Conservation (phyloP, 2,888 invertebrate species). For the Acleris laterana region DNA sequence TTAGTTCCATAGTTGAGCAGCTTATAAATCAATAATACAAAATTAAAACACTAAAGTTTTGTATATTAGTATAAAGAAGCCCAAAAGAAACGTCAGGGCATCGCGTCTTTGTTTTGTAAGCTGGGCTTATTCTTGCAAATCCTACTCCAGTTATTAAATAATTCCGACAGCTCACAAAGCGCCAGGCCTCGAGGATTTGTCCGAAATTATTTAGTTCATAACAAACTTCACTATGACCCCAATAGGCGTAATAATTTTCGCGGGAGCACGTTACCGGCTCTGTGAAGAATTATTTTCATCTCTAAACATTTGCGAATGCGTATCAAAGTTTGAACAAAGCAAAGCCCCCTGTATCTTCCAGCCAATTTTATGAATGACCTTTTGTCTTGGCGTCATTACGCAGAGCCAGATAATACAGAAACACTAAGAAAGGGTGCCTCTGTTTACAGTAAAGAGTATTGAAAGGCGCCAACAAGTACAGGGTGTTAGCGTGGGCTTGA, state of each 20-base stretch:
- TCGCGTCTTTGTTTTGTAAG: neutral
- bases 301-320: neutral
- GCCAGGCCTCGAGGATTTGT: conserved; percentile 52
- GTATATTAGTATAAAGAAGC: neutral
- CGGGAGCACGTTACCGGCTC: conserved; percentile 61
- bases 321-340: conserved; percentile 2
- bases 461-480: too few relatives aligned
- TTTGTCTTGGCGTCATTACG: neutral
- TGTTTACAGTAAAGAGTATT: too few relatives aligned
- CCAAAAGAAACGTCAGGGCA: neutral
- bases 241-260: conserved; percentile 66
- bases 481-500: too few relatives aligned
- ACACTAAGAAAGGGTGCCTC: too few relatives aligned
- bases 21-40: too few relatives aligned
- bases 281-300: neutral
- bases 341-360: neutral
- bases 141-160: conserved; percentile 10
- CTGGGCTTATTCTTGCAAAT: neutral
- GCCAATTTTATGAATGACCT: neutral
- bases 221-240: conserved; percentile 41
- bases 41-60: too few relatives aligned
- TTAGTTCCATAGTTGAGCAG: too few relatives aligned
- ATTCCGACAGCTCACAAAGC: conserved; percentile 24
- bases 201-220: conserved; percentile 56
- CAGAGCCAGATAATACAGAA: neutral